Evolutionary conservation across 2,888 invertebrate genomes (phyloP).

Genomic region (Arrhopalites spinosus): DNA sequence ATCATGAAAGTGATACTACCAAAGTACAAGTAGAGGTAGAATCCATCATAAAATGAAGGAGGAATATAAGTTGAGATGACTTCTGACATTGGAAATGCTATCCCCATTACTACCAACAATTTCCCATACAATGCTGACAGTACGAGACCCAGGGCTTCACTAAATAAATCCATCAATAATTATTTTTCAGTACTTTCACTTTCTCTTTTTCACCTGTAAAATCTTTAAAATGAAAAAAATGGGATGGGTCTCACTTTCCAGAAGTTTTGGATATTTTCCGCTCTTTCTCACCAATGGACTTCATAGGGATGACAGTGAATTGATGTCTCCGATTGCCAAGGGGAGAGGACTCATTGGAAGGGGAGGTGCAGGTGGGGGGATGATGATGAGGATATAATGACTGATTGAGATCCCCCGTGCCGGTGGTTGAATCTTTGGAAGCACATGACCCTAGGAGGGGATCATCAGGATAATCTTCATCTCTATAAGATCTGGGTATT

Average conservation of each 20-base stretch:
- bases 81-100: conserved; percentile 94
- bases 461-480: conserved; percentile 31
- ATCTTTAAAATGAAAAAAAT: not conserved
- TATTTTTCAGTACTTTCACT: no score
- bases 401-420: conserved; percentile 11
- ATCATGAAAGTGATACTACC: conserved; percentile 83
- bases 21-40: conserved; percentile 84
- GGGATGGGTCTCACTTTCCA: conserved; percentile 52
- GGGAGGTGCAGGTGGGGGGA: not conserved
- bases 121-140: conserved; percentile 92
- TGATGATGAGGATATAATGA: conserved; percentile 19
- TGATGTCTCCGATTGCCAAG: conserved; percentile 36
- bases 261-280: conserved; percentile 41
- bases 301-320: conserved; percentile 48
- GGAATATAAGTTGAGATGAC: conserved; percentile 93
- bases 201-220: not conserved
- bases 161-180: no score
- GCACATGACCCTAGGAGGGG: conserved; percentile 11
- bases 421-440: conserved; percentile 18
- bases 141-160: conserved; percentile 85
- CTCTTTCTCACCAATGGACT: conserved; percentile 41
- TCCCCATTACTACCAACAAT: conserved; percentile 89
- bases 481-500: conserved; percentile 5
- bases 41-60: conserved; percentile 89
- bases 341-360: conserved; percentile 26